Conservation (phyloP, 2,797 vertebrate genomes). For the Prionace glauca region DNA sequence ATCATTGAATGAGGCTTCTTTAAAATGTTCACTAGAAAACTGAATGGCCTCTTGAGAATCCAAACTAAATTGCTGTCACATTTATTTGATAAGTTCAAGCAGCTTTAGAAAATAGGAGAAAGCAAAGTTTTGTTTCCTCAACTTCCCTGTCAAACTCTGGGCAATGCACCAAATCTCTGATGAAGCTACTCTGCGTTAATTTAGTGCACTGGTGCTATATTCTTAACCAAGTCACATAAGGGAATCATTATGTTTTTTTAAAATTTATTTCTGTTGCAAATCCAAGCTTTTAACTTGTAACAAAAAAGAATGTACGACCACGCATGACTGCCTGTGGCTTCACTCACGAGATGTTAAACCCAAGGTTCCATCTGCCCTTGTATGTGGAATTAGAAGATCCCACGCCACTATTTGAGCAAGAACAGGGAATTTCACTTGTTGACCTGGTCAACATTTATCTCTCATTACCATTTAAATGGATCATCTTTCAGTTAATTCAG, state of each 20-base stretch:
- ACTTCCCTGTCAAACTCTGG: slow-evolving; percentile 2
- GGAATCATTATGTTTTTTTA: neutral
- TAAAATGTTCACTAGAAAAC: neutral
- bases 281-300: neutral
- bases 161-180: neutral
- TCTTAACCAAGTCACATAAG: neutral
- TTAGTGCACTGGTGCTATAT: neutral
- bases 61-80: slow-evolving; percentile 5
- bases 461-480: neutral
- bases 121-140: slow-evolving; percentile 23
- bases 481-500: neutral
- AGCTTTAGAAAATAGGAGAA: slow-evolving; percentile 31
- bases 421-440: neutral
- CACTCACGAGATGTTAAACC: neutral
- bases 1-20: neutral
- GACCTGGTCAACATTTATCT: neutral
- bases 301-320: neutral
- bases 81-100: slow-evolving; percentile 17
- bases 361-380: neutral
- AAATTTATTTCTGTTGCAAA: neutral
- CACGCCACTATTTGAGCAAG: neutral
- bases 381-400: neutral
- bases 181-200: neutral
- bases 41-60: neutral
- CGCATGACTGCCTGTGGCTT: neutral